Base-by-base conservation (phyloP, 92 coral and sea anemone genomes). In the Chrysogorgia sp. region DNA sequence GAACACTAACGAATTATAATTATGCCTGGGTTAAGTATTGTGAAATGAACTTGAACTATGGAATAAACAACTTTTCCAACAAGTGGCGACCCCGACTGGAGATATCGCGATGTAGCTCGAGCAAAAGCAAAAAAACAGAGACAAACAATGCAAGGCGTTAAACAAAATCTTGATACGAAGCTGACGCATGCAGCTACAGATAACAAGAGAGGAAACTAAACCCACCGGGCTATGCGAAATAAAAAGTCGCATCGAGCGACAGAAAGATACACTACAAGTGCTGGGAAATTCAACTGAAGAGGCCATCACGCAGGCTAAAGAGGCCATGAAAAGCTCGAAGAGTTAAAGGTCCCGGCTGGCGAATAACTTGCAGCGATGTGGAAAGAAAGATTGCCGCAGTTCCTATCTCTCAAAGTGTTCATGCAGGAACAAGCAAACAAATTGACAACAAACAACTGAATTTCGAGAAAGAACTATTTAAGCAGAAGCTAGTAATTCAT, bases 41-140 rank as follows among this genome's bases (percentile, higher is more conserved):
- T n/a, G n/a, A n/a, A n/a, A n/a, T n/a, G n/a, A n/a, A n/a, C n/a
- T n/a, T n/a, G n/a, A n/a, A n/a, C n/a, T n/a, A n/a, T n/a, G n/a
- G 12, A 37, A 37, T 37, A 68, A 40, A 63, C 10, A 33, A 23
- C n/a, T 30, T 55, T 35, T 74, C 19, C n/a, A 0, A 74, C 60
- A 74, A 40, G 34, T 80, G 84, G 77, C 84, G 71, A 71, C 84
- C 71, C 67, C 77, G 84, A 60, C 84, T 59, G 84, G 84, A 67
- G 20, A 50, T 40, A 43, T 29, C 37, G 63, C 52, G 70, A 66
- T 47, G 47, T 64, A 80, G 69, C 67, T 67, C 84, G 84, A 80
- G 66, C 84, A 80, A 80, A 77, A 80, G 84, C 53, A 23, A 80
- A 68, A 63, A 68, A 67, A 29, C 76, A 56, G 21, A 48, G 69